Percentiles rank a stretch among this genome's conserved stretches.
These are phyloP conservation scores for Leuctra nigra DNA, from an alignment of 2,888 invertebrate genomes.

Conservation along the genomic window DNA sequence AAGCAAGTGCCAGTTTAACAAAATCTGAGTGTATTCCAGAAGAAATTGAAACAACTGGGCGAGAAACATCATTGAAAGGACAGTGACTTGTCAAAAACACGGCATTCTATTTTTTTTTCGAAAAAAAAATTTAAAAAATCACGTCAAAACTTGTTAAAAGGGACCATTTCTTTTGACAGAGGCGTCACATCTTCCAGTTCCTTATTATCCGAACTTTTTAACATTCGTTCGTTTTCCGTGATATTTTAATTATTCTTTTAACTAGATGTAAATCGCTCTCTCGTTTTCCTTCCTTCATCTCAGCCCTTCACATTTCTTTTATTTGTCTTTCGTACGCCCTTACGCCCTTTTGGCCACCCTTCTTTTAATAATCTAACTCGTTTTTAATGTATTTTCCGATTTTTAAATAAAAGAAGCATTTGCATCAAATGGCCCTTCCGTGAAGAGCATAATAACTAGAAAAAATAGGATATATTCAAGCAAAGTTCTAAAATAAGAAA, in stretches of 20 bases:
- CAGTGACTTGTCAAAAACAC: background rate
- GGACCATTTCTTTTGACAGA: constrained; percentile 11
- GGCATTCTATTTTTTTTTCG: background rate
- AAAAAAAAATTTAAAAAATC: no score
- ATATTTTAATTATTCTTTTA: constrained; percentile 29
- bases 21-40: background rate
- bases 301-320: constrained; percentile 15
- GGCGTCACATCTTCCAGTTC: background rate
- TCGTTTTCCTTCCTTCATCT: constrained; percentile 18
- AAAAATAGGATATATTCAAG: no score
- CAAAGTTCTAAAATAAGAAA: no score
- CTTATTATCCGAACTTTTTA: constrained; percentile 10
- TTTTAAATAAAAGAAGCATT: constrained; percentile 18
- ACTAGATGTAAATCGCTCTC: constrained; percentile 27
- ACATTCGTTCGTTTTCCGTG: constrained; percentile 19
- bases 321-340: constrained; percentile 19
- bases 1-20: no score
- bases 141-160: constrained; percentile 8
- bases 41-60: background rate
- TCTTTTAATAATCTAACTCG: constrained; percentile 21
- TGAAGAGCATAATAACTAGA: no score
- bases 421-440: background rate
- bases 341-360: constrained; percentile 23
- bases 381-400: constrained; percentile 20
- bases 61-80: background rate